Evolutionary conservation across 2,797 vertebrate genomes (phyloP).

Genomic region (Hipposideros larvatus): DNA sequence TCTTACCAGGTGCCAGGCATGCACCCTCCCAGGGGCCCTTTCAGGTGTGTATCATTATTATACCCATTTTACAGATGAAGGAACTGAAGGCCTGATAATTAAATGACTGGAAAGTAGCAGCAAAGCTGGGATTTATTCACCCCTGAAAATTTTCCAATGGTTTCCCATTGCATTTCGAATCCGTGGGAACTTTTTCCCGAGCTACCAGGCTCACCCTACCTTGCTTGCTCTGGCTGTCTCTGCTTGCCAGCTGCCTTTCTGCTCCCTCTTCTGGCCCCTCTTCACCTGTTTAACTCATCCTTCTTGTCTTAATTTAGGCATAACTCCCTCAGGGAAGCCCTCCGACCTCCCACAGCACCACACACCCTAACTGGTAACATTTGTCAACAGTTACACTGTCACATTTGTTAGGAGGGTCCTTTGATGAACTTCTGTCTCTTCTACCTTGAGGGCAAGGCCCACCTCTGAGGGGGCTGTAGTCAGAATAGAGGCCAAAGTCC

Average conservation of each 20-base stretch:
- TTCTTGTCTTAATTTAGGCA: neutral
- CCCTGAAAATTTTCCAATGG: neutral
- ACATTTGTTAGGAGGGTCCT: neutral
- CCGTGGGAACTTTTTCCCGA: neutral
- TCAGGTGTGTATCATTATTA: neutral
- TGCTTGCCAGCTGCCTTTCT: neutral
- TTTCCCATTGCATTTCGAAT: neutral
- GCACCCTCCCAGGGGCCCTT: constrained; percentile 31
- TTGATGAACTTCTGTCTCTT: neutral
- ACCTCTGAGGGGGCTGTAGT: neutral
- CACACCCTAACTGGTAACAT: neutral
- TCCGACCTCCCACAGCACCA: neutral
- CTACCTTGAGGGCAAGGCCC: neutral
- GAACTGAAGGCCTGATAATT: constrained; percentile 6
- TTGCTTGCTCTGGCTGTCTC: neutral
- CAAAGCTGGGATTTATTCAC: neutral
- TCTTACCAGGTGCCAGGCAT: constrained; percentile 36
- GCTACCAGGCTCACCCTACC: neutral
- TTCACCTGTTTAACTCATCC: neutral
- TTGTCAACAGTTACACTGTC: neutral
- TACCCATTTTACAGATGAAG: constrained; percentile 71
- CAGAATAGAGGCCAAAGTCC: neutral
- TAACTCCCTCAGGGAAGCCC: neutral
- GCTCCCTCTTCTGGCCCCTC: neutral
- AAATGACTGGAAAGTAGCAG: neutral